Evolutionary conservation across 1,140 invertebrate species (phyloP), one percentile per base, ranked within the genome.

Genomic region (Drosophila ercepeae): DNA sequence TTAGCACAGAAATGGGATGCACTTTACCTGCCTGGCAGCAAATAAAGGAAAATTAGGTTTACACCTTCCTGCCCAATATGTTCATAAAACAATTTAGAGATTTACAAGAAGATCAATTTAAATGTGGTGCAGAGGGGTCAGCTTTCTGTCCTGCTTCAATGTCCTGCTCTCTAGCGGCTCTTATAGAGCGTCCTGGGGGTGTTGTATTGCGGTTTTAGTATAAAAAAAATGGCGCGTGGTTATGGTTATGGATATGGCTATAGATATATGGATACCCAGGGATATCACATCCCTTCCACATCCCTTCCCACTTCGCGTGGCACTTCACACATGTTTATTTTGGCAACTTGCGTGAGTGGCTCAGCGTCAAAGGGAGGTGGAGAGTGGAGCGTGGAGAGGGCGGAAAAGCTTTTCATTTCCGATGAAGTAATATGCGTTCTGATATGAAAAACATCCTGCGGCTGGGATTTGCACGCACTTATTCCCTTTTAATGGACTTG

Each of bases 401-500:
- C 29, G 46, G 48, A 21, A 9, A 3, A 79, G 61, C 70, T 67
- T 75, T 88, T 78, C 83, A 75, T 88, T 82, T 75, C 63, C 75
- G 58, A 82, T 88, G 57, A 88, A 88, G 83, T 89, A 88, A 88
- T 88, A 88, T 88, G 61, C 78, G 74, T 79, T 63, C 69, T 88
- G 74, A 88, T 78, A 88, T 82, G 65, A 75, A 88, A 88, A 88
- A 88, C 61, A 88, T 60, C 82, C 82, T 45, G 58, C 53, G 82
- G 82, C 74, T 70, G 69, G 83, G 82, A 88, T 88, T 89, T 88
- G 61, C 82, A 88, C 82, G 78, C 83, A 89, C 83, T 82, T 88
- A 88, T 88, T 86, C 82, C 82, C 76, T 86, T 86, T 88, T 89
- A 88, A 88, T 88, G 82, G 83, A 82, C 83, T 81, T 60, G 72